Conservation (phyloP, 2,797 vertebrate genomes). For the Orientallactaga sibirica region DNA sequence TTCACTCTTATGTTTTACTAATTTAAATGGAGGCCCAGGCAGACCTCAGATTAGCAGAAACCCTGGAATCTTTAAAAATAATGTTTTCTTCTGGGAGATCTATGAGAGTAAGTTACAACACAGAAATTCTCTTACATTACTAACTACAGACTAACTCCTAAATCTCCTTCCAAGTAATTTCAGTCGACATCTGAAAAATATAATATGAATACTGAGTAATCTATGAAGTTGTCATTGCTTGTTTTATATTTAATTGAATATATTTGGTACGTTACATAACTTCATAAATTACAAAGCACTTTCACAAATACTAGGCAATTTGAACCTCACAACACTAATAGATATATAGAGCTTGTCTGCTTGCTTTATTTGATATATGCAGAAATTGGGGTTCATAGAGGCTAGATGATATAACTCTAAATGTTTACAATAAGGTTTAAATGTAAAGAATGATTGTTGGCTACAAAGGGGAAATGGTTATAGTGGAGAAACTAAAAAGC, state of each 20-base stretch:
- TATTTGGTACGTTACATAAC: background rate
- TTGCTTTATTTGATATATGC: background rate
- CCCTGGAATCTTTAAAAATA: constrained; percentile 11
- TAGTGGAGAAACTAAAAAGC: background rate
- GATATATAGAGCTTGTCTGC: background rate
- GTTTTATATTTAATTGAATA: constrained; percentile 14
- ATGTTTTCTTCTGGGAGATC: constrained; percentile 26
- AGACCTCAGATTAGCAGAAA: constrained; percentile 21
- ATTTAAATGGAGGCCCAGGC: constrained; percentile 37
- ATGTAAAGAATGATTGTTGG: background rate
- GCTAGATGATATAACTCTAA: background rate
- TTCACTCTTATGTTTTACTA: constrained; percentile 36
- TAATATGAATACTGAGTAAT: background rate
- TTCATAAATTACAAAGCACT: background rate
- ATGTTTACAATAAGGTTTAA: background rate
- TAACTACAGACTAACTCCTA: constrained; percentile 31
- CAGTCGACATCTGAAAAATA: constrained; percentile 10
- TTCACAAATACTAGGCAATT: background rate
- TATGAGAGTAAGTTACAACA: constrained; percentile 1
- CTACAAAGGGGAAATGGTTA: constrained; percentile 16
- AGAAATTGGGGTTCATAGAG: background rate
- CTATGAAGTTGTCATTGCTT: constrained; percentile 26
- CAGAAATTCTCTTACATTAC: background rate
- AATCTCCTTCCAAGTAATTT: constrained; percentile 34
- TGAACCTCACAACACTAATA: background rate